These are phyloP conservation scores for Globia sparganii DNA, from an alignment of 2,888 invertebrate genomes.

Conservation along the genomic window DNA sequence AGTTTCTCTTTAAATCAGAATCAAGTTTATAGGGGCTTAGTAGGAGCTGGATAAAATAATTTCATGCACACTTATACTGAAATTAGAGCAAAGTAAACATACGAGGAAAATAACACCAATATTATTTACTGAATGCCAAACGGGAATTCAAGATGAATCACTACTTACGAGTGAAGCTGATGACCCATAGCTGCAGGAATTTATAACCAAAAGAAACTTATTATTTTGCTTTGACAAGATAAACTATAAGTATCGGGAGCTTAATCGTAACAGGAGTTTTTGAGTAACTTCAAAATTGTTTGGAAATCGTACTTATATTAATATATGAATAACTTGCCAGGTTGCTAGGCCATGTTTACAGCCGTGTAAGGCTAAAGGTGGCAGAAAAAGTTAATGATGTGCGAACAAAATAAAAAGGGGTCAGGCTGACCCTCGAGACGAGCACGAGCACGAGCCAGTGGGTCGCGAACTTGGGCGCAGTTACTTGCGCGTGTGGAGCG, in stretches of 20 bases:
- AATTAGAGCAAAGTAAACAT: neutral
- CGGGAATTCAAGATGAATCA: conserved; percentile 19
- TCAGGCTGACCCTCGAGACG: conserved; percentile 49
- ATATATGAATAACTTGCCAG: neutral
- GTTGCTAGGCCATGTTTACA: conserved; percentile 3
- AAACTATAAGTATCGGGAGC: neutral
- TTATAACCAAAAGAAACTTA: neutral
- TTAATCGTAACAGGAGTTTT: neutral
- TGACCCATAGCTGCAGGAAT: neutral
- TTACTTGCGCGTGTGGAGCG: neutral
- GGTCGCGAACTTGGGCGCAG: conserved; percentile 49
- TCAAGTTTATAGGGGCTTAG: neutral
- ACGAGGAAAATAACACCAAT: conserved; percentile 18
- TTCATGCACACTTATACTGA: neutral
- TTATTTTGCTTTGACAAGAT: conserved; percentile 1
- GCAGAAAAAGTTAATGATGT: conserved; percentile 61
- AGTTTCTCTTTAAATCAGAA: conserved; percentile 1
- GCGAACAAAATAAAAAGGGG: conserved; percentile 66
- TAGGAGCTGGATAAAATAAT: neutral
- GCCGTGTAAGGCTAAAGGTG: conserved; percentile 23
- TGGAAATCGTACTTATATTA: neutral
- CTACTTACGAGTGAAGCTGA: neutral
- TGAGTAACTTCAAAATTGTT: neutral
- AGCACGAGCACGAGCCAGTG: conserved; percentile 60
- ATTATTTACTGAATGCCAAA: neutral